Evolutionary conservation across 2,888 invertebrate genomes (phyloP).

Genomic region (Lasioglossum leucozonium): DNA sequence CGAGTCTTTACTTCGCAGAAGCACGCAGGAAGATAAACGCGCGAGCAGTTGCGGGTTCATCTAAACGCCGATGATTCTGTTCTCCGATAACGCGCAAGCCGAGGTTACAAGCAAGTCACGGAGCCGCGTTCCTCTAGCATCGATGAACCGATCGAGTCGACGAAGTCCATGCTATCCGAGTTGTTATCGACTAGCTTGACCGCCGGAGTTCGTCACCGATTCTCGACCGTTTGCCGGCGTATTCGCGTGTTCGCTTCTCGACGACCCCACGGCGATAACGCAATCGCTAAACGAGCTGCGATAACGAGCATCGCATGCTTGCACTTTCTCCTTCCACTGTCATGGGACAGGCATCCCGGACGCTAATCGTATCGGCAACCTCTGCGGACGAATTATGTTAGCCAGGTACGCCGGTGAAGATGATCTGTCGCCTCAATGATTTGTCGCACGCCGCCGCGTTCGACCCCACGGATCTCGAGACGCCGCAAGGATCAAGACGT

Average conservation of each 20-base stretch:
- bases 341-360: neutral
- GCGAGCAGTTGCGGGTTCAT: neutral
- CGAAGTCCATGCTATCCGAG: neutral
- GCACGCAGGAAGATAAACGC: neutral
- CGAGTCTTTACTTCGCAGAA: neutral
- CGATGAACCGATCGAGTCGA: neutral
- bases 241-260: neutral
- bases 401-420: neutral
- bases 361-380: neutral
- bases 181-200: neutral
- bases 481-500: conserved; percentile 52
- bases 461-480: conserved; percentile 44
- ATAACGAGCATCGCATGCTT: neutral
- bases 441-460: conserved; percentile 6
- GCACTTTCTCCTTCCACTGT: neutral
- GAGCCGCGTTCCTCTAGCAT: neutral
- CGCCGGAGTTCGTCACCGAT: neutral
- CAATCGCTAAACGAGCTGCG: neutral
- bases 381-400: neutral
- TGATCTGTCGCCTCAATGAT: neutral
- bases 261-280: neutral
- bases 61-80: neutral
- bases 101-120: neutral
- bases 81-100: neutral
- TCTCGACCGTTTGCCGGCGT: neutral